A percentile compares a stretch with the other conserved stretches of the same genome.
Conservation (phyloP, 1,140 invertebrate genomes). For the Thalassaphorura encarpata region DNA sequence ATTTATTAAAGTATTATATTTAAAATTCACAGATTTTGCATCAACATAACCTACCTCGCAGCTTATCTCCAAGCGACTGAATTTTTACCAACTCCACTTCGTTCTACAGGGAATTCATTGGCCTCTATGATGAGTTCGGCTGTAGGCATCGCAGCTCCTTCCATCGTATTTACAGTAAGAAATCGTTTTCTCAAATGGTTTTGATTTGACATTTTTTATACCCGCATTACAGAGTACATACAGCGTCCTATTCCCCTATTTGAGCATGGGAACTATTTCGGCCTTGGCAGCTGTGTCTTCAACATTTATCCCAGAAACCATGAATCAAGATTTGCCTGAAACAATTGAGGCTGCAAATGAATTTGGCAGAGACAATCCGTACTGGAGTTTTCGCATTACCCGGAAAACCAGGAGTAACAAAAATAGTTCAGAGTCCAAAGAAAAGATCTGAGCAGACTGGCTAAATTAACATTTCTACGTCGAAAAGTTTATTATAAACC, state of each 20-base stretch:
- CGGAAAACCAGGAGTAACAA: too few relatives aligned
- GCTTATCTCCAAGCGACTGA: conserved; percentile 49
- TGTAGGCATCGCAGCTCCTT: conserved; percentile 41
- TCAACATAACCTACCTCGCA: conserved; percentile 38
- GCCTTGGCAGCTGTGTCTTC: conserved; percentile 33
- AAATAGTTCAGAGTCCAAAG: too few relatives aligned
- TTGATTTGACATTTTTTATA: too few relatives aligned
- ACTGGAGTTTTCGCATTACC: not conserved
- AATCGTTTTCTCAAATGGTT: not conserved
- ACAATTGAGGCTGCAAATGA: not conserved
- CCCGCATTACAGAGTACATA: conserved; percentile 20
- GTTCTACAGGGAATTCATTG: conserved; percentile 53
- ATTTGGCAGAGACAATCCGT: conserved; percentile 31
- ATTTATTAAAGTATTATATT: conserved; percentile 1
- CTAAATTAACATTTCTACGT: too few relatives aligned
- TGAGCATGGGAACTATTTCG: conserved; percentile 33
- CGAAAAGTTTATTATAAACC: too few relatives aligned
- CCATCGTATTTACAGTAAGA: conserved; percentile 45
- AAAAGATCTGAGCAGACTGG: too few relatives aligned
- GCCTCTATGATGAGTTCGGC: conserved; percentile 48
- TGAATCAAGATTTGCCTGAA: conserved; percentile 22
- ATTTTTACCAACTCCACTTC: conserved; percentile 55
- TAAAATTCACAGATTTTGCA: conserved; percentile 37
- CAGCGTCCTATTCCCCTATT: conserved; percentile 33
- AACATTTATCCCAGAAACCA: conserved; percentile 38